phyloP scores from a whole-genome alignment of 2,797 vertebrate species.

The Hippopotamyrus pictus region DNA sequence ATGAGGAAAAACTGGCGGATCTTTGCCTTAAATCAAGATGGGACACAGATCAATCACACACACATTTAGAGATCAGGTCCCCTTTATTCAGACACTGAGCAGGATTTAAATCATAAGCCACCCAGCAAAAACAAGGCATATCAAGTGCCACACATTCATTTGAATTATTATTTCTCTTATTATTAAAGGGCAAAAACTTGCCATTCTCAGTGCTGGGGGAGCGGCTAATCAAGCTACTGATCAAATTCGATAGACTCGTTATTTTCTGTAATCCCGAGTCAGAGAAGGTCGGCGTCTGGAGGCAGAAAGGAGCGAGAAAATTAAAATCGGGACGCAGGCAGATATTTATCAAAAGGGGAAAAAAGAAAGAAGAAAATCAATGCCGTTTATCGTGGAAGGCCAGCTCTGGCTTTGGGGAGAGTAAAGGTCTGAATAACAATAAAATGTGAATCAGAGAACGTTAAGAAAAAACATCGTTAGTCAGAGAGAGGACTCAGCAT shows the following conservation, averaged over 20 bases:
- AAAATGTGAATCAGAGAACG: neutral
- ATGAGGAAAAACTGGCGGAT: neutral
- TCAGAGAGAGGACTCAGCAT: neutral
- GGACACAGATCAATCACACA: neutral
- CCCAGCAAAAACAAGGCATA: neutral
- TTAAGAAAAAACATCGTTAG: neutral
- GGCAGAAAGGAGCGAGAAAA: conserved; percentile 6
- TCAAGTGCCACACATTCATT: neutral
- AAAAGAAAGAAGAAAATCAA: neutral
- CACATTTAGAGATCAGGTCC: neutral
- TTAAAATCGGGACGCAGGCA: neutral
- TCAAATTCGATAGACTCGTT: conserved; percentile 22
- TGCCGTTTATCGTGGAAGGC: neutral
- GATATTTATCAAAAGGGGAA: conserved; percentile 19
- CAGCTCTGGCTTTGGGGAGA: neutral
- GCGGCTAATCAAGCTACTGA: conserved; percentile 26
- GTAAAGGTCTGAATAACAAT: neutral
- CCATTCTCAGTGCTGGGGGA: conserved; percentile 11
- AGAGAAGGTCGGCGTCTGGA: conserved; percentile 6
- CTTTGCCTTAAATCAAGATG: neutral
- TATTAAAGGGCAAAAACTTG: neutral
- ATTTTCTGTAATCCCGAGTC: conserved; percentile 20
- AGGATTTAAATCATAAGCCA: neutral
- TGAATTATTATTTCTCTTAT: neutral
- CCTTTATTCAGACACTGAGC: neutral